Evolutionary conservation across 2,797 vertebrate species (phyloP).

Genomic region (Erithacus rubecula): DNA sequence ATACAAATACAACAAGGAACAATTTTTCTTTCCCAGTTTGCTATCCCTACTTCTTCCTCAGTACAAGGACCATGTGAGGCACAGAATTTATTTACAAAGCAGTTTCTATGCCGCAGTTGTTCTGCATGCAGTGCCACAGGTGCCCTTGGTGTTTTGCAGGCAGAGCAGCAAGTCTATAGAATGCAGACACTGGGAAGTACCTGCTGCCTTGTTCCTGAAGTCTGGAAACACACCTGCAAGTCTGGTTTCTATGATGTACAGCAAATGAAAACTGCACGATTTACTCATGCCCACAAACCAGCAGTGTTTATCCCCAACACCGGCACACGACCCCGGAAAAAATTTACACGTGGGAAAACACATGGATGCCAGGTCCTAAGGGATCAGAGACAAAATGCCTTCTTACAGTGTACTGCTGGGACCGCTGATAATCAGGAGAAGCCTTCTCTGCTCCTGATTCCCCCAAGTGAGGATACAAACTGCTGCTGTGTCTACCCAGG

Average conservation of each 20-base stretch:
- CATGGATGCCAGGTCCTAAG: fast-evolving
- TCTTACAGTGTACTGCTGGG: not conserved
- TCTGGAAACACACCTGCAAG: not conserved
- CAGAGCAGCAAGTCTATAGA: not conserved
- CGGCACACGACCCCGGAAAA: fast-evolving
- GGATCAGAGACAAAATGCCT: not conserved
- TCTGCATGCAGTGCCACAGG: not conserved
- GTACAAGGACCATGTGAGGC: not conserved
- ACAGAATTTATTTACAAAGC: not conserved
- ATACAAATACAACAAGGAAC: not conserved
- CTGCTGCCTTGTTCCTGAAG: not conserved
- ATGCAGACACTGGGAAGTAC: not conserved
- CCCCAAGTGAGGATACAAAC: fast-evolving
- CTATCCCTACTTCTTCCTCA: not conserved
- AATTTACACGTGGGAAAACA: fast-evolving
- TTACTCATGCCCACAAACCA: not conserved
- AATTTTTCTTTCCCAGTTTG: not conserved
- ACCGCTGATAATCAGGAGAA: not conserved
- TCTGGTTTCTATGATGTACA: not conserved
- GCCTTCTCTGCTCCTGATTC: not conserved
- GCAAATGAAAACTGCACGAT: not conserved
- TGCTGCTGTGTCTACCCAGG: fast-evolving
- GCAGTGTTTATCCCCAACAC: not conserved
- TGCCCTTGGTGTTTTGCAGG: not conserved
- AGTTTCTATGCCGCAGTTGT: not conserved